Conservation (phyloP, 2,797 vertebrate species). For the Sardinella longiceps region DNA sequence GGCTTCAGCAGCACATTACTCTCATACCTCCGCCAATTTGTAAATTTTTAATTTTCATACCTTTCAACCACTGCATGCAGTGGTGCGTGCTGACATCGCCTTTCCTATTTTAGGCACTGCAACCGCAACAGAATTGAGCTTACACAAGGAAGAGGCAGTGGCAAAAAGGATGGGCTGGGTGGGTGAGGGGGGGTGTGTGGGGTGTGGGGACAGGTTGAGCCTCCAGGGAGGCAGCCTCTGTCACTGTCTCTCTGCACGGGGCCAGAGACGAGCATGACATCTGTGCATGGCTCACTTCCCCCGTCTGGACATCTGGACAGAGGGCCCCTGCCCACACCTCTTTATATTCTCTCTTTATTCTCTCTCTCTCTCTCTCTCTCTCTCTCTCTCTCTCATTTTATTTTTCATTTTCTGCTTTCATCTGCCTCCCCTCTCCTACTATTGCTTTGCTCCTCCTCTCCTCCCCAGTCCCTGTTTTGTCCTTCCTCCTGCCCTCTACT, state of each 20-base stretch:
- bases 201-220: slow-evolving; percentile 20
- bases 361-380: neutral
- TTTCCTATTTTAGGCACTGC: slow-evolving; percentile 53
- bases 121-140: slow-evolving; percentile 46
- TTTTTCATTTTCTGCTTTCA: neutral
- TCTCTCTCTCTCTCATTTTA: neutral
- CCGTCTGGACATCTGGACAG: neutral
- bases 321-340: neutral
- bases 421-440: neutral
- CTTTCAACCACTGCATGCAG: slow-evolving; percentile 45
- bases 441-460: neutral
- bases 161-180: neutral
- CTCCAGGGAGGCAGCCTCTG: slow-evolving; percentile 42
- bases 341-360: neutral
- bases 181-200: neutral
- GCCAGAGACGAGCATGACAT: slow-evolving; percentile 22
- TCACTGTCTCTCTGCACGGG: slow-evolving; percentile 41
- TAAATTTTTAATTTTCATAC: slow-evolving; percentile 48
- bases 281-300: neutral
- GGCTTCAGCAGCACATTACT: slow-evolving; percentile 34
- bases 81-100: slow-evolving; percentile 50
- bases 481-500: neutral
- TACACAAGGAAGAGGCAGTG: slow-evolving; percentile 28
- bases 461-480: neutral
- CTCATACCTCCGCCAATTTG: slow-evolving; percentile 41